Evolutionary conservation across 2,797 vertebrate species (phyloP).

Genomic region (Leptodactylus fallax): DNA sequence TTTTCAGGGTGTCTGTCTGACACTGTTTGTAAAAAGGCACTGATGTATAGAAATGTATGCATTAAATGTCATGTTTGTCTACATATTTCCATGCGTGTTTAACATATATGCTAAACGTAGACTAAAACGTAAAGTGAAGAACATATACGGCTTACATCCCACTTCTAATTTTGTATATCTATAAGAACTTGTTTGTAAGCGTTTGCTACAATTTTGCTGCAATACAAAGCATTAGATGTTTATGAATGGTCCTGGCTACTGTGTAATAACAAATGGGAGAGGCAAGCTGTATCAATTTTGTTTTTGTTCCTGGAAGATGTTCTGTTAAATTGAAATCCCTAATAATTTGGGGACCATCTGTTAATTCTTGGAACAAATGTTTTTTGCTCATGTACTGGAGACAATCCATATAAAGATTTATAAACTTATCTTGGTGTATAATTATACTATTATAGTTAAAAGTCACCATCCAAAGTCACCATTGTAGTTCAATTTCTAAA

Average conservation of each 20-base stretch:
- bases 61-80: too few species aligned
- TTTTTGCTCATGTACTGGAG: slow-evolving; percentile 47
- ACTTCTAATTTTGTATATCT: background rate
- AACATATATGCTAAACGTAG: too few species aligned
- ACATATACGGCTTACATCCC: too few species aligned
- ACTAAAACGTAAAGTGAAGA: too few species aligned
- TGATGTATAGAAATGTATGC: too few species aligned
- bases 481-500: background rate
- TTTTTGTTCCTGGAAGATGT: slow-evolving; percentile 53
- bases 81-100: too few species aligned
- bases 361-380: slow-evolving; percentile 54
- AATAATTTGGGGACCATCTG: slow-evolving; percentile 61
- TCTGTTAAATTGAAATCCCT: slow-evolving; percentile 52
- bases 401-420: slow-evolving; percentile 47
- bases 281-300: slow-evolving; percentile 47
- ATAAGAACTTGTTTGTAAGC: background rate
- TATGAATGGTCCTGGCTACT: slow-evolving; percentile 50
- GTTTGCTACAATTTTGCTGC: background rate
- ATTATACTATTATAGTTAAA: slow-evolving; percentile 33
- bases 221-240: slow-evolving; percentile 12
- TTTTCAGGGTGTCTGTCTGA: too few species aligned
- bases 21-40: too few species aligned
- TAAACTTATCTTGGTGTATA: slow-evolving; percentile 33
- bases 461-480: background rate
- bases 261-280: slow-evolving; percentile 58